Evolutionary conservation across 1,140 invertebrate species (phyloP).

Genomic region (Nephotettix cincticeps): DNA sequence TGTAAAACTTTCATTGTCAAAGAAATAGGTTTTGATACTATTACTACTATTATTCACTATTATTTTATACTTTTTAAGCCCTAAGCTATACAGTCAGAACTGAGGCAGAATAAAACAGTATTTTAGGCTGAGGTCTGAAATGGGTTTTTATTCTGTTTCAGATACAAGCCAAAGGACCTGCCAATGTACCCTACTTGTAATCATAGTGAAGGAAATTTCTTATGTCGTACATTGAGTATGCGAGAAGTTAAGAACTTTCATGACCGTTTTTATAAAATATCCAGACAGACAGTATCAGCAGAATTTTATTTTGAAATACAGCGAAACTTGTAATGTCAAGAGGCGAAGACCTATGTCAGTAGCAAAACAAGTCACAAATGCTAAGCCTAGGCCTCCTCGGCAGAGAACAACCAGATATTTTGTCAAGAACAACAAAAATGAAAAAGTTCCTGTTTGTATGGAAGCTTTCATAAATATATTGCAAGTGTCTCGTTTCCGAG

Average conservation of each 20-base stretch:
- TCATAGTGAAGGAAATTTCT: neutral
- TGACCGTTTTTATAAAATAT: constrained; percentile 2
- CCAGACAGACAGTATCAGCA: constrained; percentile 5
- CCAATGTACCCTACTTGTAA: constrained; percentile 4
- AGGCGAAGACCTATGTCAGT: neutral
- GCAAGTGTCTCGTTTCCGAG: constrained; percentile 4
- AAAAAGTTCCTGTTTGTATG: constrained; percentile 3
- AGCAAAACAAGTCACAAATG: constrained; percentile 14
- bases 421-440: neutral
- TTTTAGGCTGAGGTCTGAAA: neutral
- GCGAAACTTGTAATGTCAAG: constrained; percentile 5
- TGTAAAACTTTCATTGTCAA: neutral
- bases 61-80: neutral
- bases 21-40: neutral
- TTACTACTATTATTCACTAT: neutral
- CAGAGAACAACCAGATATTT: constrained; percentile 21
- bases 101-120: constrained; percentile 13
- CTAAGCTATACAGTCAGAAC: neutral
- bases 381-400: neutral
- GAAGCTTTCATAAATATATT: constrained; percentile 14
- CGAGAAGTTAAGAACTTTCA: constrained; percentile 18
- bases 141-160: constrained; percentile 15
- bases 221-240: constrained; percentile 8
- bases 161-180: constrained; percentile 3
- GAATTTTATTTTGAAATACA: constrained; percentile 17